These are phyloP conservation scores for Lates calcarifer DNA, from an alignment of 2,113 vertebrate species.

Conservation along the genomic window DNA sequence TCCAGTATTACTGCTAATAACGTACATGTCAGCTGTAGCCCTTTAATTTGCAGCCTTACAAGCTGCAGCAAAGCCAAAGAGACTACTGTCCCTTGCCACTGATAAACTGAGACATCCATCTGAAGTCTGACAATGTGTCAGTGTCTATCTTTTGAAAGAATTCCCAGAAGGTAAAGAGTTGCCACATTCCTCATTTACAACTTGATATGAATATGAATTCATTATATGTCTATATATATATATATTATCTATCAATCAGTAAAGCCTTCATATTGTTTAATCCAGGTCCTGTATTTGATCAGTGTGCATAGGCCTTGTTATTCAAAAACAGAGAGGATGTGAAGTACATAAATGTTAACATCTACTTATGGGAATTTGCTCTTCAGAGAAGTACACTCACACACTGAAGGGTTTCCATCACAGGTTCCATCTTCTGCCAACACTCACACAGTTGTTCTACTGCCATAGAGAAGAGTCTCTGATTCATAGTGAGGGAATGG, in stretches of 20 bases:
- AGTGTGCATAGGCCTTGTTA: not conserved
- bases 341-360: constrained; percentile 1
- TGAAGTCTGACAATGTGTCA: too few species aligned
- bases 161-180: too few species aligned
- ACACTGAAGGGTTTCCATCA: not conserved
- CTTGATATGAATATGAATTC: not conserved
- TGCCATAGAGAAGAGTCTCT: not conserved
- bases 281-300: not conserved
- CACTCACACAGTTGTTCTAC: not conserved
- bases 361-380: constrained; percentile 2
- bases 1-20: not conserved
- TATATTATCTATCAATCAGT: too few species aligned
- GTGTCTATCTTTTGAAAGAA: too few species aligned
- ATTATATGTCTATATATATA: too few species aligned
- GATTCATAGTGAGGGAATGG: not conserved
- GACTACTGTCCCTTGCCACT: too few species aligned
- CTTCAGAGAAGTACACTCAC: not conserved
- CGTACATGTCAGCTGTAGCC: not conserved
- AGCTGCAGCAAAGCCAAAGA: too few species aligned
- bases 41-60: too few species aligned
- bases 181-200: not conserved
- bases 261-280: not conserved
- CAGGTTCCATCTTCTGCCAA: not conserved
- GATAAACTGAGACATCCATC: too few species aligned
- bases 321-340: not conserved